Conservation (phyloP, 2,888 invertebrate genomes). For the Epinotia brunnichana region DNA sequence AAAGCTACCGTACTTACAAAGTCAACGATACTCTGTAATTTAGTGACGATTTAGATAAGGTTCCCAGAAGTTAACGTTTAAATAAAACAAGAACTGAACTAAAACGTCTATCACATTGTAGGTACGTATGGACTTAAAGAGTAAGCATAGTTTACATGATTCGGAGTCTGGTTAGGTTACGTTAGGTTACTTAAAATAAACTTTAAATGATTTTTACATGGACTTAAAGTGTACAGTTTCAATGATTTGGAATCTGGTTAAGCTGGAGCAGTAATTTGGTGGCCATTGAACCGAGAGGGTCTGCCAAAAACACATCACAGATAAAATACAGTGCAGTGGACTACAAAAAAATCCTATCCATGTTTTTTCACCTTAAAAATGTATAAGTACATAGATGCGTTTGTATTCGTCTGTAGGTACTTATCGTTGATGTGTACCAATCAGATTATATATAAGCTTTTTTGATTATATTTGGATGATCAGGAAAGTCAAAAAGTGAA, state of each 20-base stretch:
- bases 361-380: too few relatives aligned
- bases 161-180: slow-evolving; percentile 1
- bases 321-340: not conserved
- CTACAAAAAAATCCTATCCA: not conserved
- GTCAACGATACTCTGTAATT: slow-evolving; percentile 16
- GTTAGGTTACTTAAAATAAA: not conserved
- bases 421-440: too few relatives aligned
- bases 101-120: too few relatives aligned
- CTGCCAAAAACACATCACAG: slow-evolving; percentile 13
- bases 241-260: slow-evolving; percentile 6
- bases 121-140: slow-evolving; percentile 3
- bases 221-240: slow-evolving; percentile 4
- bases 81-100: too few relatives aligned
- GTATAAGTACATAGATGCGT: too few relatives aligned
- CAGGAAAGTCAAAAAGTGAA: too few relatives aligned
- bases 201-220: not conserved
- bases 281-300: slow-evolving; percentile 14
- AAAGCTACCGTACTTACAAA: slow-evolving; percentile 8
- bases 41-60: slow-evolving; percentile 18
- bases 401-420: too few relatives aligned
- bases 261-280: slow-evolving; percentile 25
- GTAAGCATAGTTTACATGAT: slow-evolving; percentile 10
- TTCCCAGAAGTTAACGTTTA: slow-evolving; percentile 2
- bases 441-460: too few relatives aligned
- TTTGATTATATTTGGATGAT: too few relatives aligned